Evolutionary conservation across 2,888 invertebrate genomes (phyloP).

Genomic region (Cosmopolites sordidus): DNA sequence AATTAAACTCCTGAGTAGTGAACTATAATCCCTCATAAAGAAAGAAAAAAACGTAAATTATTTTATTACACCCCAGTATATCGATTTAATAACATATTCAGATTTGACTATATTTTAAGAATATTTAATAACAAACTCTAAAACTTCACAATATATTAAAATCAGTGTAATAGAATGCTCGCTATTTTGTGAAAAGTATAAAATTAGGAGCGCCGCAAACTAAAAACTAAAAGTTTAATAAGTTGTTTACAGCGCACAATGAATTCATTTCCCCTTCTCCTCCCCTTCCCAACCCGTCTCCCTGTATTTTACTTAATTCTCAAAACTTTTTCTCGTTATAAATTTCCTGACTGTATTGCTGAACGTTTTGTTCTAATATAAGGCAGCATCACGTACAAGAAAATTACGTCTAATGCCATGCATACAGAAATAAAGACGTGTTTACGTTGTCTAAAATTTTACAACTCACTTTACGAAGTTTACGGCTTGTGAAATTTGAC

Average conservation of each 20-base stretch:
- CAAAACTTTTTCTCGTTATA: conserved; percentile 23
- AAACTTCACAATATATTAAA: too few species aligned
- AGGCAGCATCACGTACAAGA: conserved; percentile 18
- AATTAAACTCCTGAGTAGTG: too few species aligned
- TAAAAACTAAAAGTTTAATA: conserved; percentile 3
- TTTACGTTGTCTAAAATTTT: conserved; percentile 23
- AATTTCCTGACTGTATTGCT: conserved; percentile 16
- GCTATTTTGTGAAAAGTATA: too few species aligned
- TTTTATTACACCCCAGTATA: too few species aligned
- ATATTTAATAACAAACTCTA: too few species aligned
- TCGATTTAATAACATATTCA: too few species aligned
- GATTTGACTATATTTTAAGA: too few species aligned
- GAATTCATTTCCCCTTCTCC: background rate
- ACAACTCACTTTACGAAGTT: conserved; percentile 16
- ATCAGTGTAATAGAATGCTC: too few species aligned
- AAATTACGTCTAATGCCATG: conserved; percentile 24
- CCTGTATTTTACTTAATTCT: conserved; percentile 2
- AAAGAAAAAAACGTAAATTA: too few species aligned
- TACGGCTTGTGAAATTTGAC: conserved; percentile 25
- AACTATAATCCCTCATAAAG: too few species aligned
- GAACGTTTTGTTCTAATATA: conserved; percentile 24
- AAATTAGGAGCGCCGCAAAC: conserved; percentile 15
- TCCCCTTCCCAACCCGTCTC: too few species aligned
- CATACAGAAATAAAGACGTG: conserved; percentile 24
- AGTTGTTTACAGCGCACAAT: background rate